Evolutionary conservation across 2,797 vertebrate species (phyloP).

Genomic region (Furcifer pardalis): DNA sequence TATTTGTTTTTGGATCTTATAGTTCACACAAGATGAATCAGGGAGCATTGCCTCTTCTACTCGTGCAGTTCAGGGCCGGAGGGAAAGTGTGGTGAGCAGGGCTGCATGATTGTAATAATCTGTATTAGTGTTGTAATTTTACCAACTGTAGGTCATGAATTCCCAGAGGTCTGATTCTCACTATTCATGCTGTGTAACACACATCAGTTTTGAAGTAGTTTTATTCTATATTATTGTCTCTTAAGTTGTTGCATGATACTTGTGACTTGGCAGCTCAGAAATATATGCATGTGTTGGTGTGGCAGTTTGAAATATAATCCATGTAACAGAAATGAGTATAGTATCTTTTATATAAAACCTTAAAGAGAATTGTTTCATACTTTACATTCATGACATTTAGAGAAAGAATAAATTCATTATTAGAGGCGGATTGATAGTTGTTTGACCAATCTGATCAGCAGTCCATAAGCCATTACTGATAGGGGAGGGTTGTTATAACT

Average conservation of each 20-base stretch:
- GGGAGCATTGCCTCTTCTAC: slow-evolving; percentile 84
- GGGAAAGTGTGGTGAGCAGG: slow-evolving; percentile 88
- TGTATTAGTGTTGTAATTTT: slow-evolving; percentile 3
- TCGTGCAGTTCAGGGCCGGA: slow-evolving; percentile 75
- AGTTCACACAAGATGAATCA: slow-evolving; percentile 85
- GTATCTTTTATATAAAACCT: background rate
- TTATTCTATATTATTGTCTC: background rate
- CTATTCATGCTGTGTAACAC: slow-evolving; percentile 7
- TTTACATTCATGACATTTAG: no score
- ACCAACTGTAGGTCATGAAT: background rate
- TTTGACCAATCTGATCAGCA: no score
- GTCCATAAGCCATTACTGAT: no score
- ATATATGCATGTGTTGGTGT: background rate
- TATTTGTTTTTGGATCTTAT: slow-evolving; percentile 64
- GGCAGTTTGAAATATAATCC: background rate
- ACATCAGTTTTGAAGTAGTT: background rate
- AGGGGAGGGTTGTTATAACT: no score
- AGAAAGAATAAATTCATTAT: no score
- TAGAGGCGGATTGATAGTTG: no score
- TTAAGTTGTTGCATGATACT: background rate
- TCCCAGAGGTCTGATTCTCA: background rate
- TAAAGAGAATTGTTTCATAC: no score
- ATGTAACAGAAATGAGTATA: no score
- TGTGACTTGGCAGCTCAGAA: background rate
- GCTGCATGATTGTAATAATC: slow-evolving; percentile 45